These are phyloP conservation scores for Pseudochirops corinnae DNA, from an alignment of 2,797 vertebrate genomes.

Conservation along the genomic window DNA sequence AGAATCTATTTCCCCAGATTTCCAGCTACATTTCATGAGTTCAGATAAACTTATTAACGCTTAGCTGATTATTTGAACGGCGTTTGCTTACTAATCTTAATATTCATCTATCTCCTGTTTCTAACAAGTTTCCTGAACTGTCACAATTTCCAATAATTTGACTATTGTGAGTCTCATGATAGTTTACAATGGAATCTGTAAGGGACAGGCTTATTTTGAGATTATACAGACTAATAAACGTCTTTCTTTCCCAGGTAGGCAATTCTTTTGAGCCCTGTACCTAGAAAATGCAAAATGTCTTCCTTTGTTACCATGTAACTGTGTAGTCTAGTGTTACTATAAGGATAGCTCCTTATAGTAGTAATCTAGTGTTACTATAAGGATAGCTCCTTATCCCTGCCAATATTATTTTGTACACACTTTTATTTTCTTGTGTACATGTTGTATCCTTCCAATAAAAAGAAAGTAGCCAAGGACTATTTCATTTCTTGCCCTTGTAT, in stretches of 20 bases:
- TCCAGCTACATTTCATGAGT: constrained; percentile 28
- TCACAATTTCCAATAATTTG: constrained; percentile 44
- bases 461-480: too few relatives aligned
- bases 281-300: not conserved
- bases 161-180: constrained; percentile 32
- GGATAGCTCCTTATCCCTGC: too few relatives aligned
- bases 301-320: not conserved
- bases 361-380: too few relatives aligned
- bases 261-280: not conserved
- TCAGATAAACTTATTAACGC: constrained; percentile 57
- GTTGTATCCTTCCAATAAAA: too few relatives aligned
- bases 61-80: constrained; percentile 52
- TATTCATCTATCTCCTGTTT: constrained; percentile 48
- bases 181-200: constrained; percentile 25
- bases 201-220: constrained; percentile 22
- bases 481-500: too few relatives aligned
- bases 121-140: constrained; percentile 52
- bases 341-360: too few relatives aligned
- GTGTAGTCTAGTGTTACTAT: not conserved
- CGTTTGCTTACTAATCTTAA: constrained; percentile 45
- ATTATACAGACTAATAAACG: not conserved
- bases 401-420: too few relatives aligned
- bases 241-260: not conserved
- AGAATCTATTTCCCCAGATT: constrained; percentile 43
- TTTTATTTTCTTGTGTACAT: too few relatives aligned